These are phyloP conservation scores for Mayetiola destructor DNA, from an alignment of 2,888 invertebrate species.

Conservation along the genomic window DNA sequence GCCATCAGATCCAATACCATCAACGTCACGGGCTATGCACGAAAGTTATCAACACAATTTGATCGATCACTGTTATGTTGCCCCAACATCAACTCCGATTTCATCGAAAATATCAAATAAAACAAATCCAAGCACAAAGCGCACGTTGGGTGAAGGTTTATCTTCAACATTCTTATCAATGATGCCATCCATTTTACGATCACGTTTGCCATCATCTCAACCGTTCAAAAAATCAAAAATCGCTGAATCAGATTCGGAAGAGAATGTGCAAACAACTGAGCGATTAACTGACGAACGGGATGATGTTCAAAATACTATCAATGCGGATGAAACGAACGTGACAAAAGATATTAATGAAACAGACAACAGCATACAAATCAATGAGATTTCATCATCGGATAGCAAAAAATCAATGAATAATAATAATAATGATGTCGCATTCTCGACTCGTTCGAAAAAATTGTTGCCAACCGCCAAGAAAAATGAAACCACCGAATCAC, in stretches of 20 bases:
- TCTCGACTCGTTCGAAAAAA: neutral
- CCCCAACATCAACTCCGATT: neutral
- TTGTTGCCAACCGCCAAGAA: neutral
- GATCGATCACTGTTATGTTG: neutral
- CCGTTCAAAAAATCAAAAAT: neutral
- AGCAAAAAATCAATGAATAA: neutral
- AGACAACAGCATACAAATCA: constrained; percentile 45
- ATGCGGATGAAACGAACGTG: neutral
- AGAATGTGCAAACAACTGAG: neutral
- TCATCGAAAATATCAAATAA: neutral
- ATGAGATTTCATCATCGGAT: constrained; percentile 47
- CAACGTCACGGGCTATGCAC: neutral
- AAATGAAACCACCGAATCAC: no score
- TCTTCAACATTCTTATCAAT: constrained; percentile 31
- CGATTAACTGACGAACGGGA: neutral
- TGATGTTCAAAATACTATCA: neutral
- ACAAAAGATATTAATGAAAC: neutral
- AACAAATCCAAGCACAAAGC: no score
- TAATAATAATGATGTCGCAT: neutral
- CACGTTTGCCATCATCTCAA: neutral
- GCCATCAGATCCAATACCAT: constrained; percentile 1
- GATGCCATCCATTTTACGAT: constrained; percentile 21
- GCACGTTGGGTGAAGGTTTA: constrained; percentile 25
- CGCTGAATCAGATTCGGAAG: neutral
- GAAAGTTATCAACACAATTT: constrained; percentile 1